These are phyloP conservation scores for Rousettus leschenaultii DNA, from an alignment of 2,113 vertebrate species.

Conservation along the genomic window DNA sequence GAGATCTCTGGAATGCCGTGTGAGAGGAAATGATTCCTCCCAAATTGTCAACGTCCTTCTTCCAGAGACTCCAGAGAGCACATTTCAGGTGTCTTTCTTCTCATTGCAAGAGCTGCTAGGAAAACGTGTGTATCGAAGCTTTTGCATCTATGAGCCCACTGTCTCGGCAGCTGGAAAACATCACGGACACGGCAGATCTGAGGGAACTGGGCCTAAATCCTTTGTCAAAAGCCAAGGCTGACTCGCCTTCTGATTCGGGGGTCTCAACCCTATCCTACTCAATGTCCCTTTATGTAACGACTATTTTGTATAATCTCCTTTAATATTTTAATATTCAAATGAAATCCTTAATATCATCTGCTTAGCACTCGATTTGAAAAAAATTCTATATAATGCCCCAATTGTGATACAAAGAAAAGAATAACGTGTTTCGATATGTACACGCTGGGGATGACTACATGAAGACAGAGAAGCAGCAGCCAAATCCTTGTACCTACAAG, in stretches of 20 bases:
- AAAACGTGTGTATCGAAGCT: rapidly evolving
- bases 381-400: not conserved
- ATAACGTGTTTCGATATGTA: not conserved
- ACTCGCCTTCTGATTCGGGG: not conserved
- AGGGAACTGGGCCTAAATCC: not conserved
- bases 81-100: not conserved
- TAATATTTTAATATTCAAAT: not conserved
- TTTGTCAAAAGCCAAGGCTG: not conserved
- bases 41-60: not conserved
- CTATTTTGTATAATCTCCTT: not conserved
- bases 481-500: not conserved
- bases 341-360: not conserved
- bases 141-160: not conserved
- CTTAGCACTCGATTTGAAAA: not conserved
- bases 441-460: not conserved
- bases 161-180: not conserved
- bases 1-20: not conserved
- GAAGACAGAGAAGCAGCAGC: not conserved
- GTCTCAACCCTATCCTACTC: not conserved
- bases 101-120: not conserved
- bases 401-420: not conserved
- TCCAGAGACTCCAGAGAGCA: not conserved
- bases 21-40: not conserved
- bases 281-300: not conserved
- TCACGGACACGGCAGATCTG: not conserved